Percentiles rank a stretch among this genome's conserved stretches.
phyloP scores from a whole-genome alignment of 92 coral and sea anemone species.

The Zoanthus sociatus region DNA sequence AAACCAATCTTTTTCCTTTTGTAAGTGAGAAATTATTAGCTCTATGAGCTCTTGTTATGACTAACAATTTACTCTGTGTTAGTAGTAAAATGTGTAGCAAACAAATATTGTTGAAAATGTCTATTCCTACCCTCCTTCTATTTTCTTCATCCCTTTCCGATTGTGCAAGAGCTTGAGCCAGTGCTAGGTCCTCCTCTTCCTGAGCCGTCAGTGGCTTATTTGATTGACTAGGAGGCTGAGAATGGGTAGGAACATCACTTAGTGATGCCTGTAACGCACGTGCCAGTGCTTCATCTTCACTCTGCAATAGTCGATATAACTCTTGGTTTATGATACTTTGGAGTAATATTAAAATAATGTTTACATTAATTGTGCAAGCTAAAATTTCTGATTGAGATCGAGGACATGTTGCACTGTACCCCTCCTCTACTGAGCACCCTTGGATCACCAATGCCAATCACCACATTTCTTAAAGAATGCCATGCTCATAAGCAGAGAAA shows the following conservation, averaged over 20 bases:
- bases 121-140: conserved; percentile 52
- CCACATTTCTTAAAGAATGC: too few relatives aligned
- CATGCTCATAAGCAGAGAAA: too few relatives aligned
- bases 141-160: conserved; percentile 88
- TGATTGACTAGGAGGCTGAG: conserved; percentile 54
- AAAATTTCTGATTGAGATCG: too few relatives aligned
- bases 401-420: too few relatives aligned
- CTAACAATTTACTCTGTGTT: too few relatives aligned
- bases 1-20: not conserved
- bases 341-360: too few relatives aligned
- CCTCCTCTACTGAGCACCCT: too few relatives aligned
- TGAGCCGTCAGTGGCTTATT: conserved; percentile 69
- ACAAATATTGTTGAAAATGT: too few relatives aligned
- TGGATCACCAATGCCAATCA: too few relatives aligned
- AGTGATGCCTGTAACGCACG: conserved; percentile 96
- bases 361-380: not conserved
- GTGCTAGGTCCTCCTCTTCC: conserved; percentile 92
- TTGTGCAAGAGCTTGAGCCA: conserved; percentile 94
- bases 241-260: conserved; percentile 49
- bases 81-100: too few relatives aligned
- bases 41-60: too few relatives aligned
- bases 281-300: conserved; percentile 98
- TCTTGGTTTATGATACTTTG: not conserved
- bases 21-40: not conserved
- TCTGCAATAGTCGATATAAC: conserved; percentile 47